Conservation (phyloP, 2,797 vertebrate species). For the Schizothorax lantsangensis region DNA sequence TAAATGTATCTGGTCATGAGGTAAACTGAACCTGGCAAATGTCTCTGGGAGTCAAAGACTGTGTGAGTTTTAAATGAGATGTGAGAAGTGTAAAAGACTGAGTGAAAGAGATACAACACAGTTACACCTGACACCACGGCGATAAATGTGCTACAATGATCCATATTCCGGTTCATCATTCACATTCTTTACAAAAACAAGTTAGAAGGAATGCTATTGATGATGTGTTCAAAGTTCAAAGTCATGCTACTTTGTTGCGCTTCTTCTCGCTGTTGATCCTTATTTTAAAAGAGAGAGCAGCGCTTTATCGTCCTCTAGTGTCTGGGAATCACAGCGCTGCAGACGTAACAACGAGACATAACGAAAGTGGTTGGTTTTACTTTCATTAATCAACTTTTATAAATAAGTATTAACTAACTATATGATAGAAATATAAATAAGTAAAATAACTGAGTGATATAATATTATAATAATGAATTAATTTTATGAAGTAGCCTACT, state of each 20-base stretch:
- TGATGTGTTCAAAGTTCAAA: neutral
- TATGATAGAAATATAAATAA: neutral
- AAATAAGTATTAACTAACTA: neutral
- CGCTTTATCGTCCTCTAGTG: neutral
- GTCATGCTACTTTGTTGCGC: neutral
- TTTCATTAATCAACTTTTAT: neutral
- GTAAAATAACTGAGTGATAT: neutral
- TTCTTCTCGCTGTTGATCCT: constrained; percentile 14
- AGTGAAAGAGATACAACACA: constrained; percentile 58
- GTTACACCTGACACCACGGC: constrained; percentile 28
- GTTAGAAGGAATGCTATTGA: neutral
- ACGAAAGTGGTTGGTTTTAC: neutral
- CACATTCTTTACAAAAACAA: neutral
- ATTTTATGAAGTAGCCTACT: neutral
- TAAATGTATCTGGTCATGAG: constrained; percentile 62
- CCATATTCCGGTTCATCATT: neutral
- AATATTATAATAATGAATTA: neutral
- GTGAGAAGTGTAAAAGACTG: constrained; percentile 67
- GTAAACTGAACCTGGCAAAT: constrained; percentile 64
- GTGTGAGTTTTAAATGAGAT: constrained; percentile 48
- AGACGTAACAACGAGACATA: neutral
- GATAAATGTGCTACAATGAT: neutral
- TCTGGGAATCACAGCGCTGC: neutral
- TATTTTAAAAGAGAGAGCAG: neutral
- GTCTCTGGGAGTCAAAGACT: constrained; percentile 54